A percentile compares a stretch with the other conserved stretches of the same genome.
phyloP scores from a whole-genome alignment of 2,113 vertebrate species.

The Lota lota region DNA sequence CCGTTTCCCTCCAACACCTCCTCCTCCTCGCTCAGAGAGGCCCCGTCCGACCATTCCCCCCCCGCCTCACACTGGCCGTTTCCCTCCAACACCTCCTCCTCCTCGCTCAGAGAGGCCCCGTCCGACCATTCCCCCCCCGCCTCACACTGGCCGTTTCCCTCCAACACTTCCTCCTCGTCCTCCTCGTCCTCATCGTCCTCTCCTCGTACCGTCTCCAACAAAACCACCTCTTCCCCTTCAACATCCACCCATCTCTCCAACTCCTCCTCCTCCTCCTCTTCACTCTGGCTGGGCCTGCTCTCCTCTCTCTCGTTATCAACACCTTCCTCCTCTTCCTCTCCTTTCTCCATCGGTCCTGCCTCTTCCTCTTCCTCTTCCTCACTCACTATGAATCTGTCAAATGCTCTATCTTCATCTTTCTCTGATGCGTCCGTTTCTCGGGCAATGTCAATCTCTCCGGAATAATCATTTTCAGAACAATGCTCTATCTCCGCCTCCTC shows the following conservation, averaged over 20 bases:
- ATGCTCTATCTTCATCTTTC: no score
- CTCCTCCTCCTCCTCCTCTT: not conserved
- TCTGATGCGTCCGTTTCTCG: no score
- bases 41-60: not conserved
- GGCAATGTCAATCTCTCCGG: no score
- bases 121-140: not conserved
- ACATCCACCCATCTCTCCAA: not conserved
- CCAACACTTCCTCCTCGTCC: slow-evolving; percentile 28
- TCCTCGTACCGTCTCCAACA: slow-evolving; percentile 24
- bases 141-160: slow-evolving; percentile 19
- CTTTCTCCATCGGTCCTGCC: not conserved
- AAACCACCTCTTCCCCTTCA: slow-evolving; percentile 21
- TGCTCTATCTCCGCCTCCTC: not conserved
- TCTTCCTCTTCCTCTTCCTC: slow-evolving; percentile 17
- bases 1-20: slow-evolving; percentile 13
- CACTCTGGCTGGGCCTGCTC: not conserved
- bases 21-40: slow-evolving; percentile 18
- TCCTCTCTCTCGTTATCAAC: not conserved
- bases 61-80: slow-evolving; percentile 14
- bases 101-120: slow-evolving; percentile 1
- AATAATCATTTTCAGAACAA: slow-evolving; percentile 1
- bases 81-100: slow-evolving; percentile 21
- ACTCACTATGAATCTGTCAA: not conserved
- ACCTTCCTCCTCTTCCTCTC: not conserved
- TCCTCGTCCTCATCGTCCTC: slow-evolving; percentile 6